Base-by-base conservation (phyloP, 1,140 invertebrate species). In the Triops longicaudatus region DNA sequence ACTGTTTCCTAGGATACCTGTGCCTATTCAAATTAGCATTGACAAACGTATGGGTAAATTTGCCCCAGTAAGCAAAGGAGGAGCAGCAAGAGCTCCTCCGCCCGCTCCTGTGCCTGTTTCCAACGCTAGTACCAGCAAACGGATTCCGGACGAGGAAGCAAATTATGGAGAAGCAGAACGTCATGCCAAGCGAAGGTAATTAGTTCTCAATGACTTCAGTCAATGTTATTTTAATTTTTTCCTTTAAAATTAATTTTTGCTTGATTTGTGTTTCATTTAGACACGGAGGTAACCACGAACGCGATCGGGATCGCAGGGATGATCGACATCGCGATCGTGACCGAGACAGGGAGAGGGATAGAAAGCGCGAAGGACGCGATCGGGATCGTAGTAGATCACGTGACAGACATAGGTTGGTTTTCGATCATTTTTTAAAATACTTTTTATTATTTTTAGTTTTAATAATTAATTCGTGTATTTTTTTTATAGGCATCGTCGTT, bases 1-100 rank as follows among this genome's bases (percentile, higher is more conserved):
- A 7, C 86, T 99, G 14, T 99, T 99, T 84, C 98, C 98, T 0
- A 88, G 98, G 79, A 99, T 99, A 85, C 98, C 98, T n/a, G 97
- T 99, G 43, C 97, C 97, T 17, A 98, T 99, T 81, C 96, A 99
- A 85, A 96, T 90, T 80, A 82, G 14, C 17, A 72, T 41, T 37
- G 42, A 31, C 41, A 27, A n/a, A 27, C 41, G 5, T 26, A 27
- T 76, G 37, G 31, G 27, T 78, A n/a, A 44, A 72, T 41, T 6
- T 73, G 22, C 50, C 14, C 27, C 43, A 17, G 22, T 26, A 2
- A 78, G 28, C 31, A 17, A 77, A 27, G 42, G 37, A 26, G 72
- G 31, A 28, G n/a, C 50, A 42, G 72, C 31, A 17, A 43, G 76
- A 73, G 44, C 17, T 5, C 72, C 22, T 42, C 78, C 75, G 14